phyloP scores from a whole-genome alignment of 2,888 invertebrate species.

The Zele albiditarsus region DNA sequence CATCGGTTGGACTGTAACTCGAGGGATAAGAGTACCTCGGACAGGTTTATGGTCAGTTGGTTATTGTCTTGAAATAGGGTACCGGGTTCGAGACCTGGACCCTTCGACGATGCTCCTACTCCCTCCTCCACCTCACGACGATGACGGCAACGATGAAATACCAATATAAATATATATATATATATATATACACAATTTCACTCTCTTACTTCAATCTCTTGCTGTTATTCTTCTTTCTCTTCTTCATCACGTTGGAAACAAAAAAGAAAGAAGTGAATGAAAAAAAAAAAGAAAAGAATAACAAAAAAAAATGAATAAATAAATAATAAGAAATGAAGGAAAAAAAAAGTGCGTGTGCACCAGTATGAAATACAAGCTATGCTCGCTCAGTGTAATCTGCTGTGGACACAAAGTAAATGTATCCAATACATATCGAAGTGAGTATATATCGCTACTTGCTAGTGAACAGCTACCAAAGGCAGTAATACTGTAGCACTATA shows the following conservation, averaged over 20 bases:
- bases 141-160: conserved; percentile 32
- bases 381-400: conserved; percentile 21
- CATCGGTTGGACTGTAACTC: conserved; percentile 39
- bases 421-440: conserved; percentile 36
- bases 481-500: conserved; percentile 67
- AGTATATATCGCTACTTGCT: conserved; percentile 41
- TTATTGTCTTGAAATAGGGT: conserved; percentile 61
- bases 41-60: conserved; percentile 61
- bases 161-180: conserved; percentile 1
- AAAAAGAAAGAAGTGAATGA: background rate
- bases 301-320: background rate
- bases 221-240: background rate
- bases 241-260: background rate
- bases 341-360: background rate
- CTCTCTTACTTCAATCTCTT: background rate
- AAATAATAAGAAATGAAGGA: background rate
- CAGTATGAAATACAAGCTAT: conserved; percentile 21
- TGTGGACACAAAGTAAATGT: conserved; percentile 45
- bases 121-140: conserved; percentile 15
- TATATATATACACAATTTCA: background rate
- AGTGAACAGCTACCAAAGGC: conserved; percentile 52
- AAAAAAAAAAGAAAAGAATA: background rate
- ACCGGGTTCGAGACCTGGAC: conserved; percentile 38
- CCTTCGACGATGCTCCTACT: conserved; percentile 7
- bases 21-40: conserved; percentile 48